Evolutionary conservation across 2,797 vertebrate genomes (phyloP).

Genomic region (Brachyalestes nurse): DNA sequence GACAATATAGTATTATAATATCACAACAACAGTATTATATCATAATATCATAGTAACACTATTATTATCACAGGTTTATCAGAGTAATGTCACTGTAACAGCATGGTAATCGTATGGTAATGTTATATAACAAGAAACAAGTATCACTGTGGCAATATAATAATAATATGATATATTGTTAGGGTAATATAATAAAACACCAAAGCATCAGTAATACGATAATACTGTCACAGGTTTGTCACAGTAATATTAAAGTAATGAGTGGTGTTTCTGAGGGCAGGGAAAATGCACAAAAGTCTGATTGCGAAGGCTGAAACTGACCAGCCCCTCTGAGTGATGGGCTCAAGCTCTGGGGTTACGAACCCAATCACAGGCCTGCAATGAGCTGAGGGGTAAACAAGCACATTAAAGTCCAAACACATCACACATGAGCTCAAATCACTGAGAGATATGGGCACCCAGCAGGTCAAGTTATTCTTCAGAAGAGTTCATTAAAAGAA

Average conservation of each 20-base stretch:
- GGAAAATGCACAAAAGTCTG: background rate
- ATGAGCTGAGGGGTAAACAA: slow-evolving; percentile 3
- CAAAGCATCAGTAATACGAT: too few relatives aligned
- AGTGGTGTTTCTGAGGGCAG: background rate
- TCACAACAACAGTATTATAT: too few relatives aligned
- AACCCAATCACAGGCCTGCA: background rate
- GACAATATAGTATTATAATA: too few relatives aligned
- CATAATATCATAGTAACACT: too few relatives aligned
- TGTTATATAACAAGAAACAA: too few relatives aligned
- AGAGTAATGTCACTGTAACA: too few relatives aligned
- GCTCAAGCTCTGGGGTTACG: background rate
- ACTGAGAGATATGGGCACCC: background rate
- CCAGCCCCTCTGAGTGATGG: background rate
- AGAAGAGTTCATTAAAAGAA: too few relatives aligned
- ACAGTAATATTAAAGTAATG: background rate
- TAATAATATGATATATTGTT: too few relatives aligned
- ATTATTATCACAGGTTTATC: too few relatives aligned
- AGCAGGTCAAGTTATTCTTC: background rate
- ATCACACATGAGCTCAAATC: background rate
- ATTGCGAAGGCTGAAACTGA: background rate
- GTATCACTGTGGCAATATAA: too few relatives aligned
- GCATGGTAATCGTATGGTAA: too few relatives aligned
- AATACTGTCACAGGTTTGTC: background rate
- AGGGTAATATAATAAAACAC: too few relatives aligned
- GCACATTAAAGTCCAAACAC: background rate